phyloP scores from a whole-genome alignment of 2,797 vertebrate species.

The Xiphophorus birchmanni region DNA sequence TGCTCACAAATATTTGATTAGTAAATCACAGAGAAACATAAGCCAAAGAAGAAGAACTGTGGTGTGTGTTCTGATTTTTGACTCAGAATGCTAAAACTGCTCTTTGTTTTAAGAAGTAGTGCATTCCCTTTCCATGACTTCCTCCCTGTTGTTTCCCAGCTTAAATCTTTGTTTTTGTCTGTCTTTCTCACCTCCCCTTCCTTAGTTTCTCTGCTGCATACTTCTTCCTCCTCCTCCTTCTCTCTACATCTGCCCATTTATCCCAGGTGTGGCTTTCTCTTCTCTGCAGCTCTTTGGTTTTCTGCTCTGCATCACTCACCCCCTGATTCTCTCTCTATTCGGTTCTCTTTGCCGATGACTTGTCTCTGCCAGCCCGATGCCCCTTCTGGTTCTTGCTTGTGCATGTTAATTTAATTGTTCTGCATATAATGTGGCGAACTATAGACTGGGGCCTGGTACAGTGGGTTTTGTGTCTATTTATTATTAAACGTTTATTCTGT shows the following conservation, averaged over 20 bases:
- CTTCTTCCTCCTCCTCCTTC: conserved; percentile 38
- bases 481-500: not conserved
- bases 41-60: not conserved
- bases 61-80: not conserved
- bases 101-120: not conserved
- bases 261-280: conserved; percentile 75
- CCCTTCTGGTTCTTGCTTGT: conserved; percentile 51
- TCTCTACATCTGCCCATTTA: conserved; percentile 61
- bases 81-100: not conserved
- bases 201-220: conserved; percentile 64
- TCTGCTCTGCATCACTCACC: conserved; percentile 71
- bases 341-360: conserved; percentile 50
- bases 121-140: conserved; percentile 26
- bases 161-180: conserved; percentile 24
- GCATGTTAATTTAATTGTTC: conserved; percentile 4
- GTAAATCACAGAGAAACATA: not conserved
- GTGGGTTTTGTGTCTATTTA: conserved; percentile 27
- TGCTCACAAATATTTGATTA: not conserved
- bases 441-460: conserved; percentile 25
- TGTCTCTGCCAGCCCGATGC: conserved; percentile 45
- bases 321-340: conserved; percentile 39
- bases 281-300: conserved; percentile 73
- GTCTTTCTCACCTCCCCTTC: conserved; percentile 33
- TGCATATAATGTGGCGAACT: conserved; percentile 52
- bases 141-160: conserved; percentile 40